phyloP scores from a whole-genome alignment of 2,888 invertebrate species.

The Steinernema carpocapsae region DNA sequence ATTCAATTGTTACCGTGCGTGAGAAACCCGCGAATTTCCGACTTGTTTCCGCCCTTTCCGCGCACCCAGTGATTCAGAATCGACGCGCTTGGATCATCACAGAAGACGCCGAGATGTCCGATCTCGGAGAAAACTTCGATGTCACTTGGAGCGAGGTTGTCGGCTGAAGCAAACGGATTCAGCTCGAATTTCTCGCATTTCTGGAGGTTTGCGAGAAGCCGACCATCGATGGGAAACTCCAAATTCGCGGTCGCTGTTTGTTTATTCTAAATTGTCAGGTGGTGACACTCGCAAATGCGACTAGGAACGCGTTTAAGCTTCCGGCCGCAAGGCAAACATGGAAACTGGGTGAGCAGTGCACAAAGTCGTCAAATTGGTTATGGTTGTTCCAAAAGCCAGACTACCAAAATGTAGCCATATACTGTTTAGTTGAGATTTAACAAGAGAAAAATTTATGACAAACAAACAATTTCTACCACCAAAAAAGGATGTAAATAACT shows the following conservation, averaged over 20 bases:
- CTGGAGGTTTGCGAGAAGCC: not conserved
- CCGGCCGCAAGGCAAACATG: too few relatives aligned
- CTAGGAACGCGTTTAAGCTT: too few relatives aligned
- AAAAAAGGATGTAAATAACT: too few relatives aligned
- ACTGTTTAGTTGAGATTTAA: too few relatives aligned
- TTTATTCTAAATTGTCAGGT: not conserved
- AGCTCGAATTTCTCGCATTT: conserved; percentile 1
- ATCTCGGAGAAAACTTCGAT: conserved; percentile 8
- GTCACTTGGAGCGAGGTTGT: conserved; percentile 7
- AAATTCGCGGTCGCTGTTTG: conserved; percentile 1
- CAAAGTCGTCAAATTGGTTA: too few relatives aligned
- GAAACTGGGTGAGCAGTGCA: too few relatives aligned
- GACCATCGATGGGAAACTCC: conserved; percentile 3
- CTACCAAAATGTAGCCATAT: too few relatives aligned
- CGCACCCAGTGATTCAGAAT: not conserved
- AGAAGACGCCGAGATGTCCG: conserved; percentile 4
- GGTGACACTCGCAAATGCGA: too few relatives aligned
- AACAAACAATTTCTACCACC: too few relatives aligned
- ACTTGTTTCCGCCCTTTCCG: not conserved
- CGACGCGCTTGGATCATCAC: not conserved
- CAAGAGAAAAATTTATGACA: too few relatives aligned
- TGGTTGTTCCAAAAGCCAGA: too few relatives aligned
- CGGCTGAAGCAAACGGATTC: conserved; percentile 9
- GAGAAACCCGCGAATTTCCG: not conserved
- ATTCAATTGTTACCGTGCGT: not conserved